A percentile compares a stretch with the other conserved stretches of the same genome.
Evolutionary conservation across 2,797 vertebrate species (phyloP).

Genomic region (Diplodus puntazzo): DNA sequence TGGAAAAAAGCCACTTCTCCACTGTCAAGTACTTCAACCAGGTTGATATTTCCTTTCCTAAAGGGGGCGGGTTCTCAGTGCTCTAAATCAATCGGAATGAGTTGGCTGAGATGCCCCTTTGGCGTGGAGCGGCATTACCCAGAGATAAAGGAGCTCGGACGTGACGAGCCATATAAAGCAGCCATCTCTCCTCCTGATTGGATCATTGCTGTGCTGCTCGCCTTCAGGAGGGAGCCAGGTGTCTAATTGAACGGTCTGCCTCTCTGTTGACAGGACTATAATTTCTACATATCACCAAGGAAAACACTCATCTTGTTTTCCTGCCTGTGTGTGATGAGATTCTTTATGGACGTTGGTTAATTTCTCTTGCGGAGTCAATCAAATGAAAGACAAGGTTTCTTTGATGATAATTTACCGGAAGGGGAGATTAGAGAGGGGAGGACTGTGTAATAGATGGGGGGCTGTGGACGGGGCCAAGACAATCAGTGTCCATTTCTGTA

Average conservation of each 20-base stretch:
- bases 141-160: conserved; percentile 69
- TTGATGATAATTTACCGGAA: conserved; percentile 41
- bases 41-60: conserved; percentile 60
- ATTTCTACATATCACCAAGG: conserved; percentile 61
- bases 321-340: conserved; percentile 9
- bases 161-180: conserved; percentile 78
- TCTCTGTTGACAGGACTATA: conserved; percentile 66
- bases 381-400: conserved; percentile 13
- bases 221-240: conserved; percentile 55
- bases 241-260: conserved; percentile 70
- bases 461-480: conserved; percentile 47
- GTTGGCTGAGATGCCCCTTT: conserved; percentile 64
- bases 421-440: conserved; percentile 2
- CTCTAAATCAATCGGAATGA: conserved; percentile 72
- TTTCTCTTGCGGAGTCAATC: conserved; percentile 42
- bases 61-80: conserved; percentile 41
- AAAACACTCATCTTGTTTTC: conserved; percentile 55
- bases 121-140: conserved; percentile 69
- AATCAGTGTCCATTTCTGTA: conserved; percentile 77
- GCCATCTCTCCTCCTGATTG: conserved; percentile 69
- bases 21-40: conserved; percentile 40
- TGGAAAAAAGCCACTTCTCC: conserved; percentile 57
- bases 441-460: background rate
- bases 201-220: conserved; percentile 67
- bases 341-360: conserved; percentile 43